Conservation (phyloP, 64 coral and sea anemone species). For the Stylophora pistillata region DNA sequence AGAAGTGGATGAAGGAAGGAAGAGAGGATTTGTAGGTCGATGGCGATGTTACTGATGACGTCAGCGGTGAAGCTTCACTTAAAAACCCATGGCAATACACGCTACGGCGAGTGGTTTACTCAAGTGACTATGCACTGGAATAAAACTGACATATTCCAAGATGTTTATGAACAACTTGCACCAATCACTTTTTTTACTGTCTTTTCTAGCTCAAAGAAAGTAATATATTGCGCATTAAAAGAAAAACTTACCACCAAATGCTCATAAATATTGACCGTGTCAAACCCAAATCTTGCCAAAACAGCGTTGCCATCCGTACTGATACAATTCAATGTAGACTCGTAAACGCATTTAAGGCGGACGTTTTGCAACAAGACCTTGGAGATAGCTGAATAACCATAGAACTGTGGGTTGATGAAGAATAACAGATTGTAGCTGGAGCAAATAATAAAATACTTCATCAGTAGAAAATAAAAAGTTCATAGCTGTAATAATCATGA, state of each 20-base stretch:
- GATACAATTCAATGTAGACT: conserved; percentile 60
- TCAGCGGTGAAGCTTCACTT: too few species aligned
- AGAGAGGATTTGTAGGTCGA: too few species aligned
- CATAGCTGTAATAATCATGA: too few species aligned
- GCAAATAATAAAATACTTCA: background rate
- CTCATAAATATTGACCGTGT: conserved; percentile 58
- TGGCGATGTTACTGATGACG: too few species aligned
- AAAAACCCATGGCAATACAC: too few species aligned
- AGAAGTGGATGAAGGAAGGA: too few species aligned
- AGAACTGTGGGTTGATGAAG: conserved; percentile 68
- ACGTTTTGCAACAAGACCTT: conserved; percentile 60
- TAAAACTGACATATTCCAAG: too few species aligned
- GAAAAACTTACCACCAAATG: conserved; percentile 49
- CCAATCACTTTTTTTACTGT: background rate
- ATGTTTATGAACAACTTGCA: too few species aligned
- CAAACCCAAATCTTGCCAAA: conserved; percentile 60
- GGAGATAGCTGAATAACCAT: conserved; percentile 55
- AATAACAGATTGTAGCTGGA: conserved; percentile 65
- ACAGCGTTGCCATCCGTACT: conserved; percentile 72
- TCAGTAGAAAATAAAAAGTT: background rate
- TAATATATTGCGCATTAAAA: too few species aligned
- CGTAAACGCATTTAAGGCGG: conserved; percentile 41
- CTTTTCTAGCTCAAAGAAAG: background rate
- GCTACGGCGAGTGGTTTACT: too few species aligned
- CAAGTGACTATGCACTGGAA: too few species aligned